Evolutionary conservation across 2,797 vertebrate genomes (phyloP).

Genomic region (Myotis daubentonii): DNA sequence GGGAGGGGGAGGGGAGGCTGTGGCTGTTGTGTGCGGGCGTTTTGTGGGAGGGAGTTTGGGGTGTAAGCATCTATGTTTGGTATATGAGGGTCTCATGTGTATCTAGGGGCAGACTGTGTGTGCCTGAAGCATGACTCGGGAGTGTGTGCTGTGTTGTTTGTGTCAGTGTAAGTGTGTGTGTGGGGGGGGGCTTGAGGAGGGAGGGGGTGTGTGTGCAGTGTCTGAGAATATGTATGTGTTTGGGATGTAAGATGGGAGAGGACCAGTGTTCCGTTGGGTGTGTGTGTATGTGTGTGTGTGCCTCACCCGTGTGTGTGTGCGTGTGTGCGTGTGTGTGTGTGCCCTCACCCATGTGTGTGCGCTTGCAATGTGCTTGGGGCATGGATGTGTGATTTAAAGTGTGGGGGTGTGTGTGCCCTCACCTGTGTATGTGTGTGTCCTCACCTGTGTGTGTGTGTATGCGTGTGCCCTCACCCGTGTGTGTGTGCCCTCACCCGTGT

Average conservation of each 20-base stretch:
- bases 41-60: conserved; percentile 27
- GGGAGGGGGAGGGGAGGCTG: conserved; percentile 39
- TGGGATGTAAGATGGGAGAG: not conserved
- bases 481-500: too few species aligned
- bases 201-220: not conserved
- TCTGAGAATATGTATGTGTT: not conserved
- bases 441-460: too few species aligned
- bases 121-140: not conserved
- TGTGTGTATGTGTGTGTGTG: not conserved
- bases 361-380: too few species aligned
- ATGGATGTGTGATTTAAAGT: too few species aligned
- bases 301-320: too few species aligned
- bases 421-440: too few species aligned
- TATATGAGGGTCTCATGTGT: not conserved
- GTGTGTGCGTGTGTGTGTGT: too few species aligned
- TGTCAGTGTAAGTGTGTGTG: not conserved
- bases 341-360: too few species aligned
- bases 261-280: not conserved
- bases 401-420: too few species aligned
- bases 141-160: not conserved
- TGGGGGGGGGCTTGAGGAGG: not conserved
- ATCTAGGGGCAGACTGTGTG: not conserved
- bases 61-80: not conserved
- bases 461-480: too few species aligned
- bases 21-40: conserved; percentile 61